Conservation (phyloP, 2,888 invertebrate genomes). For the Scelioninae gen. 1 region DNA sequence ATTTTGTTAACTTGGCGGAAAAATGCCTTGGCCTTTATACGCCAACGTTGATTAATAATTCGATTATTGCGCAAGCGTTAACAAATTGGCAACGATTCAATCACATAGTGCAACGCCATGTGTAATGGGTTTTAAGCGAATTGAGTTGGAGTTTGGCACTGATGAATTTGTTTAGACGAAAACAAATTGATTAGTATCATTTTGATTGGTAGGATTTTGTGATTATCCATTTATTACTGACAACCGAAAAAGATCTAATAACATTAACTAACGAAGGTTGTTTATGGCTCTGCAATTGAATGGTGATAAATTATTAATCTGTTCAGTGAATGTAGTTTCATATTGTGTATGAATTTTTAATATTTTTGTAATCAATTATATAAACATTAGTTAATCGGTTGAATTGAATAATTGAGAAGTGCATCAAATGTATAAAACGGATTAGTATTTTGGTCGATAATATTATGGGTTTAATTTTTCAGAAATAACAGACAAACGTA, state of each 20-base stretch:
- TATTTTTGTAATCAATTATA: too few relatives aligned
- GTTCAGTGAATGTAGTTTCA: too few relatives aligned
- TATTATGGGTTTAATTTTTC: neutral
- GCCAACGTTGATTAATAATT: constrained; percentile 36
- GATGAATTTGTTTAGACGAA: constrained; percentile 8
- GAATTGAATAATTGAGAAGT: too few relatives aligned
- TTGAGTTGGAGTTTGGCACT: neutral
- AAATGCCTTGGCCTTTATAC: constrained; percentile 3
- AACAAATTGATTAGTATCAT: neutral
- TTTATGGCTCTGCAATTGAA: too few relatives aligned
- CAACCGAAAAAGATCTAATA: too few relatives aligned
- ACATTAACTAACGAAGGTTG: too few relatives aligned
- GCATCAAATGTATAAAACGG: neutral
- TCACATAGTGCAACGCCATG: neutral
- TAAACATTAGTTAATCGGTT: too few relatives aligned
- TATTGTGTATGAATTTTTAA: too few relatives aligned
- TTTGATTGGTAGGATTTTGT: too few relatives aligned
- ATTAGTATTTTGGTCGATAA: neutral
- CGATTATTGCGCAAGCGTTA: constrained; percentile 18
- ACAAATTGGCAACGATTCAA: constrained; percentile 34
- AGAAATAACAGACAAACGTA: neutral
- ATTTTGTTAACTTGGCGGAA: too few relatives aligned
- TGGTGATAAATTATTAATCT: too few relatives aligned
- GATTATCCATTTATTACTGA: too few relatives aligned
- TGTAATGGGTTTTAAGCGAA: neutral